A percentile compares a stretch with the other conserved stretches of the same genome.
These are phyloP conservation scores for Drosophila kikkawai DNA, from an alignment of 1,140 invertebrate genomes.

Conservation along the genomic window DNA sequence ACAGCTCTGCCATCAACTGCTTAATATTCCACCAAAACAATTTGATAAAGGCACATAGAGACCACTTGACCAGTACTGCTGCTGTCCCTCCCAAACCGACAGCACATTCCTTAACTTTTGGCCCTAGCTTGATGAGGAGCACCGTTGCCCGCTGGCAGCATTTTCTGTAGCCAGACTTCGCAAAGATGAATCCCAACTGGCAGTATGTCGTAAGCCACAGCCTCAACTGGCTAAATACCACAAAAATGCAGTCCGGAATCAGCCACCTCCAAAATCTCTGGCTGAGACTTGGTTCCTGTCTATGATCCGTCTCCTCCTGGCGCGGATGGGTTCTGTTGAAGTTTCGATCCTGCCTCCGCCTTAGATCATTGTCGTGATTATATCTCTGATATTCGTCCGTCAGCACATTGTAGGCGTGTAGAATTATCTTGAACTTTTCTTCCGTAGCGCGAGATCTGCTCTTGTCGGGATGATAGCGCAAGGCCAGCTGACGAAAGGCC, in stretches of 20 bases:
- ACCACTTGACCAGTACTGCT: not conserved
- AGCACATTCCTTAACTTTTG: not conserved
- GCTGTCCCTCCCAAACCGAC: not conserved
- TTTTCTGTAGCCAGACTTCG: not conserved
- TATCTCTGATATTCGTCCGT: not conserved
- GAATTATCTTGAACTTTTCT: not conserved
- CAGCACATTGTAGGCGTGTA: conserved; percentile 3
- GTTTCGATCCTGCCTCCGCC: not conserved
- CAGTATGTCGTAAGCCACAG: not conserved
- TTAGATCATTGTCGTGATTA: not conserved
- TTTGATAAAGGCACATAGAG: not conserved
- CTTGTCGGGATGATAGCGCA: not conserved
- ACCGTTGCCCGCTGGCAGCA: not conserved
- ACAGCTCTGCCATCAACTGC: not conserved
- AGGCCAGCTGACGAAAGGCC: not conserved
- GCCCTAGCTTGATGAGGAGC: too few species aligned
- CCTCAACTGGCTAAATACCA: not conserved
- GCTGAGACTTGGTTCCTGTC: not conserved
- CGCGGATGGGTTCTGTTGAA: not conserved
- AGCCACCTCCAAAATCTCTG: conserved; percentile 3
- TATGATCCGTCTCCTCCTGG: not conserved
- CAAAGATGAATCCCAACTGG: not conserved
- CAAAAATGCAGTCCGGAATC: not conserved
- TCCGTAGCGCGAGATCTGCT: not conserved
- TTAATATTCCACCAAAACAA: not conserved